These are phyloP conservation scores for Zootoca vivipara DNA, from an alignment of 2,113 vertebrate genomes.

Conservation along the genomic window DNA sequence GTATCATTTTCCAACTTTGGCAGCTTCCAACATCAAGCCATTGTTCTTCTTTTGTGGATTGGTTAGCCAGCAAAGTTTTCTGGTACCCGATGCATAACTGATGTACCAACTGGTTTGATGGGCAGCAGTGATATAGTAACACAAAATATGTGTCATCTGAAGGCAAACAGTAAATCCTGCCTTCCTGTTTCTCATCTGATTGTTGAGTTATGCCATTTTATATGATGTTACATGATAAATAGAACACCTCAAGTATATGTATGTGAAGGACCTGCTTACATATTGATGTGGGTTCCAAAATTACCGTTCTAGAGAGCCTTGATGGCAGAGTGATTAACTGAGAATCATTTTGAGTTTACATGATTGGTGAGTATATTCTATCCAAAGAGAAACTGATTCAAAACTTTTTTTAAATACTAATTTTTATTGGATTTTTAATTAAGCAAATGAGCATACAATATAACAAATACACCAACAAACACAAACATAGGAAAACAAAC, in stretches of 20 bases:
- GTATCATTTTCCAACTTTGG: conserved; percentile 48
- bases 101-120: conserved; percentile 62
- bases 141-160: conserved; percentile 53
- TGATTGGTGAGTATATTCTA: neutral
- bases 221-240: conserved; percentile 24
- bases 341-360: neutral
- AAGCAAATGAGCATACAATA: too few relatives aligned
- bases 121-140: conserved; percentile 64
- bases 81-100: conserved; percentile 48
- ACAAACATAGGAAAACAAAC: too few relatives aligned
- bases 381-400: neutral
- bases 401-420: neutral
- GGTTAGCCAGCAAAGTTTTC: conserved; percentile 54
- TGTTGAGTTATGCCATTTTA: conserved; percentile 47
- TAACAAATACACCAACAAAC: too few relatives aligned
- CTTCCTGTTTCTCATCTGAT: conserved; percentile 49
- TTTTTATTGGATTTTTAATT: too few relatives aligned
- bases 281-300: neutral
- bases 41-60: conserved; percentile 50
- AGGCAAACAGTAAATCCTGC: conserved; percentile 45
- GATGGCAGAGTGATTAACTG: neutral
- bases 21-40: conserved; percentile 30
- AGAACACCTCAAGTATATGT: conserved; percentile 23
- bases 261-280: conserved; percentile 16
- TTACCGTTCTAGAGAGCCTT: neutral